A percentile compares a stretch with the other conserved stretches of the same genome.
Conservation (phyloP, 1,140 invertebrate species). For the Calliphora vicina region DNA sequence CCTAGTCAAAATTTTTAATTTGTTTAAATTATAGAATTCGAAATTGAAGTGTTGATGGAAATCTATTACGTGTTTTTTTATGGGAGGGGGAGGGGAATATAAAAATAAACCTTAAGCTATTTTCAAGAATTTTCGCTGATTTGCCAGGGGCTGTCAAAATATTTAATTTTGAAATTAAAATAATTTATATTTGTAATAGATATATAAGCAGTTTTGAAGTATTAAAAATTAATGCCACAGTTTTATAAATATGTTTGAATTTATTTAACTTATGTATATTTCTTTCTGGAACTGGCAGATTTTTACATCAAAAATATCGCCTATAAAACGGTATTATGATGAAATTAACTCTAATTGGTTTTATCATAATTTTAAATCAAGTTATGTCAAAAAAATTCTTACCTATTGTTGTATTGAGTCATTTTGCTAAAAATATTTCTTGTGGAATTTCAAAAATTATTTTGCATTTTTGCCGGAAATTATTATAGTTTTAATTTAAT, state of each 20-base stretch:
- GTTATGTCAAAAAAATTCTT: no score
- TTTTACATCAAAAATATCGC: no score
- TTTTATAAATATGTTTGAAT: no score
- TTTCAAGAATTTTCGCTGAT: not conserved
- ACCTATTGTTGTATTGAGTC: not conserved
- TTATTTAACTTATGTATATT: no score
- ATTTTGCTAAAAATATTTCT: not conserved
- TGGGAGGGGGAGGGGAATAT: no score
- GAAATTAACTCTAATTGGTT: no score
- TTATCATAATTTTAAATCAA: no score
- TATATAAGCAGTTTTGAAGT: no score
- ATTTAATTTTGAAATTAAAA: not conserved
- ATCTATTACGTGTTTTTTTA: not conserved
- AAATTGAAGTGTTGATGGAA: not conserved
- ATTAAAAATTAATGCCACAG: no score
- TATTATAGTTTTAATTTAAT: not conserved
- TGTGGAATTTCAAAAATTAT: not conserved
- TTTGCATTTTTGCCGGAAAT: not conserved
- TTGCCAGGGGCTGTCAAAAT: not conserved
- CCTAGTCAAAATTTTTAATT: constrained; percentile 1
- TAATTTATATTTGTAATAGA: not conserved
- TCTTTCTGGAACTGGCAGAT: no score
- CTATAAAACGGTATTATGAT: no score
- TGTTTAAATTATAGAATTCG: not conserved
- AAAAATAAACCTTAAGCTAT: no score